A percentile compares a stretch with the other conserved stretches of the same genome.
Evolutionary conservation across 2,888 invertebrate genomes (phyloP).

Genomic region (Melieria crassipennis): DNA sequence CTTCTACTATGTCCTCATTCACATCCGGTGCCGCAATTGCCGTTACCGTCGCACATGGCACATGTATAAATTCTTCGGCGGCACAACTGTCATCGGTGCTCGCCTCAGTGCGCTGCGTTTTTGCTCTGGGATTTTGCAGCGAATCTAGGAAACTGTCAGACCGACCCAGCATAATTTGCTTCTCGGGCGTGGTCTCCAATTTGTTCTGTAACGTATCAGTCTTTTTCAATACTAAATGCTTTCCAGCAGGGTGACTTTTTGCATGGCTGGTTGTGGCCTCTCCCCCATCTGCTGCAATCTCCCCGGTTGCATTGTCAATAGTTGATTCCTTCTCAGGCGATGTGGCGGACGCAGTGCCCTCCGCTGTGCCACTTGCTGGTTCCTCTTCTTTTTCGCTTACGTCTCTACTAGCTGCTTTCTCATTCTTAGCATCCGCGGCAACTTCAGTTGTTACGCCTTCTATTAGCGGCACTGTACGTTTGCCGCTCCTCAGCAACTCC

Average conservation of each 20-base stretch:
- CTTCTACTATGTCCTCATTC: conserved; percentile 7
- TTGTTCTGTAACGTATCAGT: conserved; percentile 38
- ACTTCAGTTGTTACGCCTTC: conserved; percentile 33
- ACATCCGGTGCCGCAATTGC: conserved; percentile 11
- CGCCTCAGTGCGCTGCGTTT: conserved; percentile 31
- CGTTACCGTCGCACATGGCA: conserved; percentile 10
- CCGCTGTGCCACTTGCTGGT: neutral
- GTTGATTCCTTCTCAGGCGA: neutral
- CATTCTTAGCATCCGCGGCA: conserved; percentile 1
- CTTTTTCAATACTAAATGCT: conserved; percentile 4
- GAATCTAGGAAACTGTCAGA: neutral
- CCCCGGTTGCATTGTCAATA: neutral
- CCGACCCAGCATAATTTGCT: conserved; percentile 37
- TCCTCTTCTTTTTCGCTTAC: neutral
- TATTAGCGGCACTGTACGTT: conserved; percentile 52
- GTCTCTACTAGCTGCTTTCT: neutral
- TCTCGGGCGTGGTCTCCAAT: conserved; percentile 43
- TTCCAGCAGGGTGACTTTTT: conserved; percentile 4
- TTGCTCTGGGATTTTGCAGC: neutral
- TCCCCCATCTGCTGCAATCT: neutral
- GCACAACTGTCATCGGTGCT: conserved; percentile 41
- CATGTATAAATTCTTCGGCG: conserved; percentile 16
- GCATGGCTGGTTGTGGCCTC: neutral
- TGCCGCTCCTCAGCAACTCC: conserved; percentile 56
- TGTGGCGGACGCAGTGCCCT: neutral